phyloP scores from a whole-genome alignment of 2,113 vertebrate genomes.

The Hoplias malabaricus region DNA sequence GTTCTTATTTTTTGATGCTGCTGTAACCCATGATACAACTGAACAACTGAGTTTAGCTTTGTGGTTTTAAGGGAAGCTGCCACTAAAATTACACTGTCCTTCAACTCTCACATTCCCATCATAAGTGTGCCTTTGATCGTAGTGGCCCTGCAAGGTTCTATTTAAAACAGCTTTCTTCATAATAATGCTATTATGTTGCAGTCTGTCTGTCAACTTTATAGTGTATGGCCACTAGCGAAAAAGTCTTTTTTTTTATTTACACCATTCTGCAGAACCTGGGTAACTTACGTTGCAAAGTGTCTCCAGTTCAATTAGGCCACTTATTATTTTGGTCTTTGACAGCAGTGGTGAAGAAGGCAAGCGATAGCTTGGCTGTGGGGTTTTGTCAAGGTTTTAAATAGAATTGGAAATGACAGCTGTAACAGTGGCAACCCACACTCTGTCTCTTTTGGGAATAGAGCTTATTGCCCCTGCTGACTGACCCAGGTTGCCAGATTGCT shows the following conservation, averaged over 20 bases:
- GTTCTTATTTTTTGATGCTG: neutral
- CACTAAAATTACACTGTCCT: neutral
- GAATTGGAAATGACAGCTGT: conserved; percentile 25
- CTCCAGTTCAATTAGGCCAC: neutral
- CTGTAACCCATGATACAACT: neutral
- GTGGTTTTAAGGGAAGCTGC: neutral
- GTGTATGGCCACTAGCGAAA: neutral
- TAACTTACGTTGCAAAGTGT: neutral
- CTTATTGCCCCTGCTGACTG: conserved; percentile 16
- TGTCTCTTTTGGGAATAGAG: neutral
- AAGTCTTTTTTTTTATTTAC: neutral
- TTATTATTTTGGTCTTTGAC: neutral
- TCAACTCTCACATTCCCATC: conserved; percentile 10
- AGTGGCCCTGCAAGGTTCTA: neutral
- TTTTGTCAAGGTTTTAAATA: conserved; percentile 37
- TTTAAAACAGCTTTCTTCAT: conserved; percentile 8
- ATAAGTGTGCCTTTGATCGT: neutral
- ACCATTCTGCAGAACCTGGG: neutral
- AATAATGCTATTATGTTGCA: neutral
- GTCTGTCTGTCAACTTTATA: conserved; percentile 1
- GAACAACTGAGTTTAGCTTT: neutral
- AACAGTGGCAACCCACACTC: conserved; percentile 23
- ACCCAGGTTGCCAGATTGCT: conserved; percentile 14
- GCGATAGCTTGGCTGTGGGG: neutral
- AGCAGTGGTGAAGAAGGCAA: neutral